Percentiles rank a stretch among this genome's conserved stretches.
These are phyloP conservation scores for Diarsia dahlii DNA, from an alignment of 2,888 invertebrate species.

Conservation along the genomic window DNA sequence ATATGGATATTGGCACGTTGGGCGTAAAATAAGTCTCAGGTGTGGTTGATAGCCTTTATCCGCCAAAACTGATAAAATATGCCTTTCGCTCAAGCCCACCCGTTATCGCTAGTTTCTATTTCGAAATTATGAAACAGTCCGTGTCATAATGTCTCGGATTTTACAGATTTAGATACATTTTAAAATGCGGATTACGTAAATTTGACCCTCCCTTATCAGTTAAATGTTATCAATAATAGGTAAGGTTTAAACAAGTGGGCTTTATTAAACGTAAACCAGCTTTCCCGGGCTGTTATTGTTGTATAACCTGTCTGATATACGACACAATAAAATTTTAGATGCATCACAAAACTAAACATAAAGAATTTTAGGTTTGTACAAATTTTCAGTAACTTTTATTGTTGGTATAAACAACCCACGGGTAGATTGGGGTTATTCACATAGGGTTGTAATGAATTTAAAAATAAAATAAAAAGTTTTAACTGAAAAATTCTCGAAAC, in stretches of 20 bases:
- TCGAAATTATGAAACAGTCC: conserved; percentile 75
- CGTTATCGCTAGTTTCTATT: conserved; percentile 78
- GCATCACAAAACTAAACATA: conserved; percentile 50
- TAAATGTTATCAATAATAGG: conserved; percentile 33
- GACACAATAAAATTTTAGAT: conserved; percentile 36
- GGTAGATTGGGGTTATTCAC: conserved; percentile 11
- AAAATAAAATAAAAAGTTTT: conserved; percentile 20
- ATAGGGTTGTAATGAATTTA: background rate
- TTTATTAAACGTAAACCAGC: background rate
- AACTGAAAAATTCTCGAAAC: conserved; percentile 6
- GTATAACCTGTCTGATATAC: conserved; percentile 27
- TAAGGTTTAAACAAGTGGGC: conserved; percentile 16
- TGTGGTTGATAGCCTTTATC: conserved; percentile 88
- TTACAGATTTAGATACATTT: conserved; percentile 35
- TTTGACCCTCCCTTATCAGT: background rate
- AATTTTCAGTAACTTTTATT: conserved; percentile 42
- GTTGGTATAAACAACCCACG: conserved; percentile 30
- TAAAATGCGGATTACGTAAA: conserved; percentile 19
- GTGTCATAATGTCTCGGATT: conserved; percentile 28
- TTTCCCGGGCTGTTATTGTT: conserved; percentile 25
- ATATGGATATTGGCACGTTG: conserved; percentile 85
- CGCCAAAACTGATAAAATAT: conserved; percentile 89
- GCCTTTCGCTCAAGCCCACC: conserved; percentile 77
- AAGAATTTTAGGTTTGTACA: conserved; percentile 42
- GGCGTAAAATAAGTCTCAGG: conserved; percentile 89